phyloP scores from a whole-genome alignment of 2,113 vertebrate genomes.

The Helogale parvula region DNA sequence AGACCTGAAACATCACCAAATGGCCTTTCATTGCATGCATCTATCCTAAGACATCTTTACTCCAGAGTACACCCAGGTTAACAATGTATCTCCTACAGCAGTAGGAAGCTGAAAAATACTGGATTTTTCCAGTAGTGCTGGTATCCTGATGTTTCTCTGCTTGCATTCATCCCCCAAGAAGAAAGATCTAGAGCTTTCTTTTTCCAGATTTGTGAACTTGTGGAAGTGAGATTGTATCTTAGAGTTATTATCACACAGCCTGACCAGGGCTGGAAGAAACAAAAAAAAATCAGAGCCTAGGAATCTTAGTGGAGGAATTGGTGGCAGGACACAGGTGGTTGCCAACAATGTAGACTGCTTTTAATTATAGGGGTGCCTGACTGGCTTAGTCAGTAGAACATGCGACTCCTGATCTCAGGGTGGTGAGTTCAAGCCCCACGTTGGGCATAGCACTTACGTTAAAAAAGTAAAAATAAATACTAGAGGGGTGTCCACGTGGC shows the following conservation, averaged over 20 bases:
- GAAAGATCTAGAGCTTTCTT: slow-evolving; percentile 8
- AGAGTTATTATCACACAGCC: not conserved
- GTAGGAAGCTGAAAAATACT: not conserved
- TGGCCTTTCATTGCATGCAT: not conserved
- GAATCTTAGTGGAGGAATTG: not conserved
- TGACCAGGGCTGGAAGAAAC: not conserved
- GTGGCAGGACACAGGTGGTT: not conserved
- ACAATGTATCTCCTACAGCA: not conserved
- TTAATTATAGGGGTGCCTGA: not conserved
- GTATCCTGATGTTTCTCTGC: not conserved
- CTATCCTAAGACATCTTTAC: fast-evolving
- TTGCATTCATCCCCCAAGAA: not conserved
- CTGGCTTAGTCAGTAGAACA: too few species aligned
- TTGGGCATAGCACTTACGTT: too few species aligned
- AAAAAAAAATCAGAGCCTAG: not conserved
- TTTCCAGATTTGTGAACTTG: not conserved
- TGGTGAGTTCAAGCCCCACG: too few species aligned
- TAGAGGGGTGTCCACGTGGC: too few species aligned
- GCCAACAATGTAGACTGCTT: not conserved
- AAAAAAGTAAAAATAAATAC: too few species aligned
- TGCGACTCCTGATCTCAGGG: too few species aligned
- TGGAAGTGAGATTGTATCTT: not conserved
- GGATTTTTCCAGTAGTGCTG: not conserved
- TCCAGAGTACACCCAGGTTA: not conserved
- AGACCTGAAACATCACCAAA: not conserved